A percentile compares a stretch with the other conserved stretches of the same genome.
Conservation (phyloP, 2,113 vertebrate species). For the Sebastes fasciatus region DNA sequence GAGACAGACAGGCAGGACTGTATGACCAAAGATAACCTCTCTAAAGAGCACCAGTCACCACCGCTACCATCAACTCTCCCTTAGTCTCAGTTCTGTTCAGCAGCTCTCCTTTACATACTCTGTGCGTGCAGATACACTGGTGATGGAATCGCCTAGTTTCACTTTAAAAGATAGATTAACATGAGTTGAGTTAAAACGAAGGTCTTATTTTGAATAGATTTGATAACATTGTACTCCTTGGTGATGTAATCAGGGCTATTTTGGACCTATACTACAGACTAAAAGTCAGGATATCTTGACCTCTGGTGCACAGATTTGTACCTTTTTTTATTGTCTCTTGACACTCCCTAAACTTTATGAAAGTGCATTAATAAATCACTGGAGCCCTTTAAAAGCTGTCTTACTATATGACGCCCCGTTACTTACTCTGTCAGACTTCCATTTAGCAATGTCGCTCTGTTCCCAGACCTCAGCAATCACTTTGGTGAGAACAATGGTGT, state of each 20-base stretch:
- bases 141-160: background rate
- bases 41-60: constrained; percentile 65
- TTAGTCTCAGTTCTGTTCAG: background rate
- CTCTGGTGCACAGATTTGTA: background rate
- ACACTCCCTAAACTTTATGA: background rate
- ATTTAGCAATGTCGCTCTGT: background rate
- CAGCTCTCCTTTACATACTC: background rate
- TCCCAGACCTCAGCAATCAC: background rate
- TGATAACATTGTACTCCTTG: background rate
- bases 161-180: background rate
- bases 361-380: background rate
- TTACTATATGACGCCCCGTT: background rate
- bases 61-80: constrained; percentile 14
- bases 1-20: constrained; percentile 62
- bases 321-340: background rate
- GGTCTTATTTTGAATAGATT: background rate
- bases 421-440: background rate
- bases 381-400: background rate
- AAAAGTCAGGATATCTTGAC: background rate
- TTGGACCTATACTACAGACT: background rate
- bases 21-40: constrained; percentile 71
- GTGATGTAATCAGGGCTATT: background rate
- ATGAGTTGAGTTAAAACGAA: background rate
- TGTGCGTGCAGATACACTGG: constrained; percentile 2
- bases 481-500: background rate